Conservation (phyloP, 2,797 vertebrate species). For the Gadopsis marmoratus region DNA sequence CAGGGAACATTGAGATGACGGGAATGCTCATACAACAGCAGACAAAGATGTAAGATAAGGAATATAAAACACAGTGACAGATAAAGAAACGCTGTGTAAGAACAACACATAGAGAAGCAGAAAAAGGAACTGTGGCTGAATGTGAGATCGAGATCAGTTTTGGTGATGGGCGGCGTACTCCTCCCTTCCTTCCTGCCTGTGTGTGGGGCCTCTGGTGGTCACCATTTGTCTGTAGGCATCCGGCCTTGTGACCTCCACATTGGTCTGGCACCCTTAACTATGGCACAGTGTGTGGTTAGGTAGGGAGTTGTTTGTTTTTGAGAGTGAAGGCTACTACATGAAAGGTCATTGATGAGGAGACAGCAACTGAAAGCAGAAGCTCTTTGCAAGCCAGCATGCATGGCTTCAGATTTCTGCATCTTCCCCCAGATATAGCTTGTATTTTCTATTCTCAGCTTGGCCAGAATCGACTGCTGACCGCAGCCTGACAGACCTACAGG, state of each 20-base stretch:
- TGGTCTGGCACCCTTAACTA: slow-evolving; percentile 49
- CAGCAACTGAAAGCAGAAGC: slow-evolving; percentile 8
- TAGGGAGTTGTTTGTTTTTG: slow-evolving; percentile 29
- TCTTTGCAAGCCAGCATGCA: not conserved
- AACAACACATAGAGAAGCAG: slow-evolving; percentile 36
- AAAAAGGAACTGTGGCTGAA: slow-evolving; percentile 32
- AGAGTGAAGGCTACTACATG: slow-evolving; percentile 15
- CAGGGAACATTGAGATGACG: slow-evolving; percentile 4
- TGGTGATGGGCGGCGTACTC: slow-evolving; percentile 8
- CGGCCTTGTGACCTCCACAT: slow-evolving; percentile 61
- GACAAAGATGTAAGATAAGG: slow-evolving; percentile 13
- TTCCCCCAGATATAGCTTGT: not conserved
- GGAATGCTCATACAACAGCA: not conserved
- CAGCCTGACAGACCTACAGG: slow-evolving; percentile 44
- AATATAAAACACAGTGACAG: slow-evolving; percentile 16
- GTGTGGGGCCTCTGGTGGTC: slow-evolving; percentile 56
- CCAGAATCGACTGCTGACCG: slow-evolving; percentile 34
- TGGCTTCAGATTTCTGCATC: not conserved
- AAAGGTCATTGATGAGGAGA: slow-evolving; percentile 38
- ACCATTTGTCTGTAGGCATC: slow-evolving; percentile 75
- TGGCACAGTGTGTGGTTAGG: slow-evolving; percentile 14
- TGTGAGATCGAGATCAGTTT: slow-evolving; percentile 50
- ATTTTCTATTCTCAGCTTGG: not conserved
- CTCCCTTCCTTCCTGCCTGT: slow-evolving; percentile 18
- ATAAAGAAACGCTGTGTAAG: slow-evolving; percentile 25